These are phyloP conservation scores for Drosophila borborema DNA, from an alignment of 2,888 invertebrate species.

Conservation along the genomic window DNA sequence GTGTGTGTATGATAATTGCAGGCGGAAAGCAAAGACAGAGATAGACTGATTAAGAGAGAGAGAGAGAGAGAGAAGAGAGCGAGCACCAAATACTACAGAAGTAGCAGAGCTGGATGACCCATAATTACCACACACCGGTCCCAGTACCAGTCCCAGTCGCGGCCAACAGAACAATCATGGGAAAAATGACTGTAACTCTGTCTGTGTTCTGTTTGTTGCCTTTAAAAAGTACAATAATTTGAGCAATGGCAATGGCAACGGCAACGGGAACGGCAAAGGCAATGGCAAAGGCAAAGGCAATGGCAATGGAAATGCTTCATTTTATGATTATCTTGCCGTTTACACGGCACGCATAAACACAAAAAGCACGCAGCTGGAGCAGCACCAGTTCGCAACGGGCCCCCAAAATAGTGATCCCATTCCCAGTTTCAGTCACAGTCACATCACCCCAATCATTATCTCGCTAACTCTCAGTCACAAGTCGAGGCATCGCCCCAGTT, in stretches of 20 bases:
- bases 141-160: slow-evolving; percentile 50
- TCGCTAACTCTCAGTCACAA: slow-evolving; percentile 11
- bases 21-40: slow-evolving; percentile 54
- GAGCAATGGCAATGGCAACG: slow-evolving; percentile 76
- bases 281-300: not conserved
- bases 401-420: slow-evolving; percentile 33
- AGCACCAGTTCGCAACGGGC: slow-evolving; percentile 20
- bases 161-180: slow-evolving; percentile 76
- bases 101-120: slow-evolving; percentile 67
- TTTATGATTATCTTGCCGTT: slow-evolving; percentile 75
- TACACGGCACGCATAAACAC: slow-evolving; percentile 61
- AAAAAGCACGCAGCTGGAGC: slow-evolving; percentile 39
- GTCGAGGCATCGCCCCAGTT: slow-evolving; percentile 30
- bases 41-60: slow-evolving; percentile 1
- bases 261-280: slow-evolving; percentile 51
- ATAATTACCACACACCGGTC: slow-evolving; percentile 72
- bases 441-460: not conserved
- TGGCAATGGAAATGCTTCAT: slow-evolving; percentile 72
- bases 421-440: slow-evolving; percentile 21
- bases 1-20: slow-evolving; percentile 73
- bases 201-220: slow-evolving; percentile 26
- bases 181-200: slow-evolving; percentile 62
- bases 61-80: slow-evolving; percentile 26
- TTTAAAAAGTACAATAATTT: slow-evolving; percentile 71
- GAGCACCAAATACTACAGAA: slow-evolving; percentile 10